Conservation (phyloP, 2,888 invertebrate genomes). For the Sinohyriopsis cumingii region DNA sequence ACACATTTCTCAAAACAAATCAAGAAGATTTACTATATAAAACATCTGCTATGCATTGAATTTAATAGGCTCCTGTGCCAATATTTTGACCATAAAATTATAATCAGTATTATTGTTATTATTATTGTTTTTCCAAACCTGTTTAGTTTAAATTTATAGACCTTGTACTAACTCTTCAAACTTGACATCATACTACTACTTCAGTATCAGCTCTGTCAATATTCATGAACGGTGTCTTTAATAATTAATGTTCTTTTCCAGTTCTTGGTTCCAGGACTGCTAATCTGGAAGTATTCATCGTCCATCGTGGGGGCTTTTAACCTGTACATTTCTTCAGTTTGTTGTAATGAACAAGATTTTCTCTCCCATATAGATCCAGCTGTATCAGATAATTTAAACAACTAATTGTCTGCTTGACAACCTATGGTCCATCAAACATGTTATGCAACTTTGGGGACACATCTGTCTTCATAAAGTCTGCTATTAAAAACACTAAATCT, state of each 20-base stretch:
- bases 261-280: neutral
- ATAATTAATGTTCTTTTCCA: neutral
- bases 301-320: conserved; percentile 8
- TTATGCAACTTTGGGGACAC: conserved; percentile 21
- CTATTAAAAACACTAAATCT: conserved; percentile 26
- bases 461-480: conserved; percentile 17
- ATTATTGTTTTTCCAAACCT: too few relatives aligned
- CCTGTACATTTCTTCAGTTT: conserved; percentile 24
- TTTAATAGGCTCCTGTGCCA: too few relatives aligned
- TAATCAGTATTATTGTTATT: too few relatives aligned
- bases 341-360: conserved; percentile 18
- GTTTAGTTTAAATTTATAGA: too few relatives aligned
- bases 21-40: too few relatives aligned
- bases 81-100: too few relatives aligned
- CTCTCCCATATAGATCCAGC: conserved; percentile 5
- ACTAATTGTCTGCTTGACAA: conserved; percentile 12
- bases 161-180: too few relatives aligned
- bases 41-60: too few relatives aligned
- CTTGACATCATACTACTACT: too few relatives aligned
- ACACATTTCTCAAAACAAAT: too few relatives aligned
- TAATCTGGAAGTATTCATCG: neutral
- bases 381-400: conserved; percentile 16
- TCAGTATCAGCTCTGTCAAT: too few relatives aligned
- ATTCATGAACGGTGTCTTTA: too few relatives aligned
- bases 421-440: conserved; percentile 22